These are phyloP conservation scores for Octonoba sinensis DNA, from an alignment of 2,888 invertebrate species.

Conservation along the genomic window DNA sequence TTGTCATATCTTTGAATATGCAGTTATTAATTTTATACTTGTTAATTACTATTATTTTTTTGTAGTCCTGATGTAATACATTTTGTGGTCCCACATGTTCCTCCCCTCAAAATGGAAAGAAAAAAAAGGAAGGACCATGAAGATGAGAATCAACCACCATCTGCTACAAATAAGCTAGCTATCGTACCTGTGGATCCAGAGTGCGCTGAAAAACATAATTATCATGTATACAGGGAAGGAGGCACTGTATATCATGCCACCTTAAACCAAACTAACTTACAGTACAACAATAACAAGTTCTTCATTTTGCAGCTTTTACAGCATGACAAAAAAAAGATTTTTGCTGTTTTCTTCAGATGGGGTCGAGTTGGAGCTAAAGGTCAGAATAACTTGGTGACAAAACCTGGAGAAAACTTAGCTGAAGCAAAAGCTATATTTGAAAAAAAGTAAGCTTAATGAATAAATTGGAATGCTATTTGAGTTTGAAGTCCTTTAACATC, in stretches of 20 bases:
- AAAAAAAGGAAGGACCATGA: background rate
- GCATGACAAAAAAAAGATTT: slow-evolving; percentile 70
- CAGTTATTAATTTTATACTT: too few species aligned
- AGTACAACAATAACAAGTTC: slow-evolving; percentile 75
- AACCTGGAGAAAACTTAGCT: slow-evolving; percentile 71
- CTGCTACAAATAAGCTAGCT: background rate
- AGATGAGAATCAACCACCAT: background rate
- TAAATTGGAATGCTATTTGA: too few species aligned
- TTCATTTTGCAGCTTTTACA: slow-evolving; percentile 74
- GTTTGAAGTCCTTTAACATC: too few species aligned
- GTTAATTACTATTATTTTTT: too few species aligned
- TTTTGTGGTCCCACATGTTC: too few species aligned
- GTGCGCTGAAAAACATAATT: slow-evolving; percentile 26
- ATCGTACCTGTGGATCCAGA: slow-evolving; percentile 54
- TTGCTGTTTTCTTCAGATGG: slow-evolving; percentile 74
- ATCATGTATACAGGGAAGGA: slow-evolving; percentile 67
- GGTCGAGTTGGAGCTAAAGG: slow-evolving; percentile 75
- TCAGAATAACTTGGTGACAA: slow-evolving; percentile 71
- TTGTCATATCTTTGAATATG: too few species aligned
- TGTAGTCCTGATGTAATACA: too few species aligned
- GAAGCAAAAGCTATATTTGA: slow-evolving; percentile 72
- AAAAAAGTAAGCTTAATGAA: slow-evolving; percentile 71
- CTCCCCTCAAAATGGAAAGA: too few species aligned
- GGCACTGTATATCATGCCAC: slow-evolving; percentile 72
- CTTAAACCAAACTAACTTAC: slow-evolving; percentile 74